phyloP scores from a whole-genome alignment of 2,797 vertebrate genomes.

The Enteromius thamalakanensis region DNA sequence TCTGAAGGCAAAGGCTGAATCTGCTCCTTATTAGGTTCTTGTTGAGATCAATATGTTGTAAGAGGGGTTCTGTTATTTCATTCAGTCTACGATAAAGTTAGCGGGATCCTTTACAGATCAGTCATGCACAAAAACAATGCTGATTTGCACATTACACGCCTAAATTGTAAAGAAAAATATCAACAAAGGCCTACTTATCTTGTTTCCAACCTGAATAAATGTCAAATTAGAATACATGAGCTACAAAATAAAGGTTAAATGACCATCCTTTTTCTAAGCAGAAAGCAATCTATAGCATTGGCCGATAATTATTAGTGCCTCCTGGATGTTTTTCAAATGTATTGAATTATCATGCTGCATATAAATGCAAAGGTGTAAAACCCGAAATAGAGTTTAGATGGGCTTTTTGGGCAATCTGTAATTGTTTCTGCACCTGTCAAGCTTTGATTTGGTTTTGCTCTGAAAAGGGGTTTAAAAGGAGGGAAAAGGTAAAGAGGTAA shows the following conservation, averaged over 20 bases:
- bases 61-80: constrained; percentile 24
- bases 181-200: neutral
- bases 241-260: neutral
- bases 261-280: neutral
- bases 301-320: constrained; percentile 44
- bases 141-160: constrained; percentile 14
- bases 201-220: constrained; percentile 3
- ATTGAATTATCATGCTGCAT: neutral
- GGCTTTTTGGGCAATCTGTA: constrained; percentile 19
- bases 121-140: constrained; percentile 19
- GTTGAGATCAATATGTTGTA: constrained; percentile 40
- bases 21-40: constrained; percentile 19
- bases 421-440: constrained; percentile 49
- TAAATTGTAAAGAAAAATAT: neutral
- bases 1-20: constrained; percentile 8
- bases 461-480: constrained; percentile 40
- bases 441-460: constrained; percentile 51
- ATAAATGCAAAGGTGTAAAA: constrained; percentile 2
- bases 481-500: constrained; percentile 44
- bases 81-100: neutral
- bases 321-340: constrained; percentile 14
- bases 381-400: constrained; percentile 19
- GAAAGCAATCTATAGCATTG: constrained; percentile 60
- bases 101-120: neutral
- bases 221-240: neutral